A percentile compares a stretch with the other conserved stretches of the same genome.
These are phyloP conservation scores for Hafferia zeledoni DNA, from an alignment of 2,797 vertebrate genomes.

Conservation along the genomic window DNA sequence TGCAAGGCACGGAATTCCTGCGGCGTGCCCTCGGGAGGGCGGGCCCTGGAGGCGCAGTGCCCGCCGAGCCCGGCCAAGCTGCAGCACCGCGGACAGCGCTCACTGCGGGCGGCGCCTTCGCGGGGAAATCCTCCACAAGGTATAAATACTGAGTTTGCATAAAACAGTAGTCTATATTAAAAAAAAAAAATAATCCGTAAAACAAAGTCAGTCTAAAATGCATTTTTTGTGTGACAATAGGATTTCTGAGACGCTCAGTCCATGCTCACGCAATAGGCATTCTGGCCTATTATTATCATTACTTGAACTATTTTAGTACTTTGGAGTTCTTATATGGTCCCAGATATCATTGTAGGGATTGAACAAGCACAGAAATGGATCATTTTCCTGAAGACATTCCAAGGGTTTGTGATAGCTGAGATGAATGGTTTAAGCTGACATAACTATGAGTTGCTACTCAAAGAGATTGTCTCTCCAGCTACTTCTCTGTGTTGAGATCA, in stretches of 20 bases:
- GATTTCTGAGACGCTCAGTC: background rate
- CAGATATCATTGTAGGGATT: background rate
- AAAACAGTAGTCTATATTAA: background rate
- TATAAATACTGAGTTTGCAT: rapidly evolving
- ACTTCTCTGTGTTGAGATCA: background rate
- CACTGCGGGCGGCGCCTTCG: rapidly evolving
- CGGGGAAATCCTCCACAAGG: rapidly evolving
- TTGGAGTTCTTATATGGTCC: background rate
- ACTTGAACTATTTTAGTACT: background rate
- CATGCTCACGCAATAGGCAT: background rate
- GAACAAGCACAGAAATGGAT: background rate
- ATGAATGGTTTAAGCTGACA: background rate
- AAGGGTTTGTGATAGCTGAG: background rate
- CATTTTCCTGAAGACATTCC: background rate
- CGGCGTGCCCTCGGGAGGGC: background rate
- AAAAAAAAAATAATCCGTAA: background rate
- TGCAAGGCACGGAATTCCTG: rapidly evolving
- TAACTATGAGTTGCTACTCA: background rate
- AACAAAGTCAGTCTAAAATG: background rate
- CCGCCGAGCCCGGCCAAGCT: rapidly evolving
- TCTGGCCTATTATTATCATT: background rate
- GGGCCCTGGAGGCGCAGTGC: background rate
- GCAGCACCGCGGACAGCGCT: constrained; percentile 50
- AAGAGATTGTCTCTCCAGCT: background rate
- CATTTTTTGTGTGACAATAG: background rate